A percentile compares a stretch with the other conserved stretches of the same genome.
Evolutionary conservation across 2,888 invertebrate species (phyloP).

Genomic region (Hemithea aestivaria): DNA sequence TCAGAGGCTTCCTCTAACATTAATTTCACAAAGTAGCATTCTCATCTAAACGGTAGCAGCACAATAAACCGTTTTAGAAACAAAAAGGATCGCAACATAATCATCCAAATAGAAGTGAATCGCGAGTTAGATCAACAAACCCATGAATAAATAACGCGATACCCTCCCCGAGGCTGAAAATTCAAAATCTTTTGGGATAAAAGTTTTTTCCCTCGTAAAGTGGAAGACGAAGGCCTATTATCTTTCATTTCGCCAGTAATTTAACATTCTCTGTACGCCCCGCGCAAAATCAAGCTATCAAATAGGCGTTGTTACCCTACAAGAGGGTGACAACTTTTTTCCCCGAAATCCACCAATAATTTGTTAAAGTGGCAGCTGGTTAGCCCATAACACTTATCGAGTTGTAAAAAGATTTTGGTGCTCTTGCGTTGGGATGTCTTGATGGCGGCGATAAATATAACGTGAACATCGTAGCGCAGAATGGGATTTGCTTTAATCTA

Average conservation of each 20-base stretch:
- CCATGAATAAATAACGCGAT: conserved; percentile 72
- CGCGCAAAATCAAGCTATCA: conserved; percentile 73
- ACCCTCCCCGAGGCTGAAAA: conserved; percentile 51
- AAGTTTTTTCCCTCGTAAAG: conserved; percentile 57
- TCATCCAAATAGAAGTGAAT: conserved; percentile 40
- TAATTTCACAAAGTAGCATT: too few relatives aligned
- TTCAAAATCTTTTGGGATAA: conserved; percentile 68
- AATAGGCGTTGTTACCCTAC: conserved; percentile 72
- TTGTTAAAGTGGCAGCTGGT: conserved; percentile 76
- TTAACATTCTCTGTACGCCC: conserved; percentile 72
- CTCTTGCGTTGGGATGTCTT: conserved; percentile 4
- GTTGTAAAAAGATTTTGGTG: conserved; percentile 44
- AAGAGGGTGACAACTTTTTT: conserved; percentile 55
- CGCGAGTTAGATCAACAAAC: conserved; percentile 44
- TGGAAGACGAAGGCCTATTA: conserved; percentile 67
- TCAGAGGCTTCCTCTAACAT: too few relatives aligned
- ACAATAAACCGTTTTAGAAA: conserved; percentile 21
- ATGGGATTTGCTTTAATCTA: conserved; percentile 6
- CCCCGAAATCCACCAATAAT: conserved; percentile 59
- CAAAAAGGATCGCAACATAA: conserved; percentile 27
- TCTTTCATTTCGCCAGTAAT: conserved; percentile 77
- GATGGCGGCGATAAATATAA: conserved; percentile 13
- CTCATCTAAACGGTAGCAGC: conserved; percentile 11
- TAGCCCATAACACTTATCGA: conserved; percentile 73
- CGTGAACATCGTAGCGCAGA: conserved; percentile 8